phyloP scores from a whole-genome alignment of 2,888 invertebrate genomes.

The Microctonus aethiopoides region DNA sequence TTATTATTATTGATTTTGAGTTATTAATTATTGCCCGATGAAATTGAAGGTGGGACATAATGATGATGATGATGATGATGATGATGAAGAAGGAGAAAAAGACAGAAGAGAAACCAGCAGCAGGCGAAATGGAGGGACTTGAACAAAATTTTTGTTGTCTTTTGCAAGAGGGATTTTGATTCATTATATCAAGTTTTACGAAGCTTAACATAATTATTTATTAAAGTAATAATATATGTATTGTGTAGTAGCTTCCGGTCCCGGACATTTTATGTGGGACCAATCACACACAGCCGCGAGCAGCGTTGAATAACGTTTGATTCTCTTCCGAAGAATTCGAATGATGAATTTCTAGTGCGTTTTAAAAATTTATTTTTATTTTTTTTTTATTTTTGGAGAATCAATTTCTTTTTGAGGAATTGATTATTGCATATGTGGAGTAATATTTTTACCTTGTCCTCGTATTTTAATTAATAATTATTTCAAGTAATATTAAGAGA shows the following conservation, averaged over 20 bases:
- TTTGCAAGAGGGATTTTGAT: neutral
- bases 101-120: neutral
- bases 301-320: slow-evolving; percentile 33
- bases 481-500: too few species aligned
- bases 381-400: too few species aligned
- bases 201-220: neutral
- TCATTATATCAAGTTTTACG: neutral
- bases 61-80: neutral
- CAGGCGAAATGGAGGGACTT: slow-evolving; percentile 1
- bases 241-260: slow-evolving; percentile 42
- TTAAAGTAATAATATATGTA: neutral
- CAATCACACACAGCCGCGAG: slow-evolving; percentile 39
- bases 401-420: too few species aligned
- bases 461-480: too few species aligned
- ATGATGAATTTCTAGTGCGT: neutral
- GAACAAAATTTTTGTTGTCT: neutral
- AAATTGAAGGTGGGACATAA: neutral
- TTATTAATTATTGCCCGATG: neutral
- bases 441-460: too few species aligned
- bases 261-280: slow-evolving; percentile 38
- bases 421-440: too few species aligned
- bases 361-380: too few species aligned
- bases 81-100: neutral
- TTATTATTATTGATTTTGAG: neutral
- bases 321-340: slow-evolving; percentile 35